Evolutionary conservation across 2,888 invertebrate species (phyloP).

Genomic region (Rhodophaea formosa): DNA sequence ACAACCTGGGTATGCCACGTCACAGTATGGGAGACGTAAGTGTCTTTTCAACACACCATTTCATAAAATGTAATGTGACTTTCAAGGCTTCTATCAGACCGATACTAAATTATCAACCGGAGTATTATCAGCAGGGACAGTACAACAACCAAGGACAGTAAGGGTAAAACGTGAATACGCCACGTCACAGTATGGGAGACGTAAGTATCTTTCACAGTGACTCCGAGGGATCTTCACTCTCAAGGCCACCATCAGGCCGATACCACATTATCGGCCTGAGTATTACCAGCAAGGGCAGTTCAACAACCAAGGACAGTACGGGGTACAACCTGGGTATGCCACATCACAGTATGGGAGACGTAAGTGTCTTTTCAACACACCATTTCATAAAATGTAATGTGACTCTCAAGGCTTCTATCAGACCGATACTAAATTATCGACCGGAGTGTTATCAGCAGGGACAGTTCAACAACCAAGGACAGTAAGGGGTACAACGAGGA

Average conservation of each 20-base stretch:
- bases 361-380: slow-evolving; percentile 32
- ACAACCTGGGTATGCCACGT: slow-evolving; percentile 39
- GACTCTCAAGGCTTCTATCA: slow-evolving; percentile 89
- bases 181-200: slow-evolving; percentile 62
- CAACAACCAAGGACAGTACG: slow-evolving; percentile 75
- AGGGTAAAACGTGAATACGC: slow-evolving; percentile 44
- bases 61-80: slow-evolving; percentile 95
- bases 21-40: slow-evolving; percentile 67
- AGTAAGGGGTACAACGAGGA: slow-evolving; percentile 46
- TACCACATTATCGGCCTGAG: slow-evolving; percentile 80
- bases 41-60: slow-evolving; percentile 1
- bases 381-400: too few relatives aligned
- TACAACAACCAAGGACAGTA: slow-evolving; percentile 76
- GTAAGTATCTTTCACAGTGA: slow-evolving; percentile 42
- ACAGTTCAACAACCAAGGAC: slow-evolving; percentile 76
- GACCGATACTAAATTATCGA: slow-evolving; percentile 84
- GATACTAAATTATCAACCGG: slow-evolving; percentile 81
- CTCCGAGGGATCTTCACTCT: slow-evolving; percentile 93
- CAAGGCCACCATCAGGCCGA: slow-evolving; percentile 87
- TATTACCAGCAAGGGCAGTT: slow-evolving; percentile 68
- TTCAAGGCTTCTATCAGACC: slow-evolving; percentile 89
- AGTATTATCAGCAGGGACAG: slow-evolving; percentile 63
- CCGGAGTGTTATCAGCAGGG: slow-evolving; percentile 67
- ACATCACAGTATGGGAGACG: slow-evolving; percentile 66
- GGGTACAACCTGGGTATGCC: slow-evolving; percentile 38